Evolutionary conservation across 2,113 vertebrate genomes (phyloP).

Genomic region (Dasyornis broadbenti): DNA sequence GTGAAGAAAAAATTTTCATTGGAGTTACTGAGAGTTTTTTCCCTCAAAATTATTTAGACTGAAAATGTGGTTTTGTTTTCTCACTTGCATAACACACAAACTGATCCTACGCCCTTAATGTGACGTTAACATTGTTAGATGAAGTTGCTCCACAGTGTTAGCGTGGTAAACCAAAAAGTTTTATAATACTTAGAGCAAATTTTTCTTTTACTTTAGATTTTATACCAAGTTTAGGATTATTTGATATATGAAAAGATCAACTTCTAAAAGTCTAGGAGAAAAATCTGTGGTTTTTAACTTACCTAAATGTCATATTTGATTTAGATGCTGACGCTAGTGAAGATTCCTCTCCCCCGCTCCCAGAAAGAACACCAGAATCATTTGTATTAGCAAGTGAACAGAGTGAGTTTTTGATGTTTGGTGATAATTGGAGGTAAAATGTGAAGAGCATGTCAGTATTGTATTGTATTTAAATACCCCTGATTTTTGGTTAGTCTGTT

Average conservation of each 20-base stretch:
- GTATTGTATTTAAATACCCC: neutral
- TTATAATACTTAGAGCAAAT: neutral
- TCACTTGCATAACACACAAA: neutral
- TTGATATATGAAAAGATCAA: neutral
- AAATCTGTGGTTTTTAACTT: slow-evolving; percentile 12
- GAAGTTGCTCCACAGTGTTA: neutral
- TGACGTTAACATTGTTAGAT: neutral
- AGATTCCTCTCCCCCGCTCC: slow-evolving; percentile 87
- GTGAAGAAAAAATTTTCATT: neutral
- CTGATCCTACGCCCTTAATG: neutral
- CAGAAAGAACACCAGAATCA: slow-evolving; percentile 91
- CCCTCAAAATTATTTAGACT: neutral
- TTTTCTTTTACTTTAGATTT: neutral
- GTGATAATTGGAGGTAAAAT: neutral
- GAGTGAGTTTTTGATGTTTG: slow-evolving; percentile 68
- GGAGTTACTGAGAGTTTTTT: neutral
- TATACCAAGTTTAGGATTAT: neutral
- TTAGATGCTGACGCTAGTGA: slow-evolving; percentile 86
- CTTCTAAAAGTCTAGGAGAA: neutral
- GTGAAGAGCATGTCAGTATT: neutral
- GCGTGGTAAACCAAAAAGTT: neutral
- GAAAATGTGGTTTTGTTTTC: neutral
- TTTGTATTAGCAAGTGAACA: slow-evolving; percentile 90
- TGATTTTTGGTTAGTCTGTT: neutral
- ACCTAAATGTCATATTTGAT: slow-evolving; percentile 62